Evolutionary conservation across 2,113 vertebrate genomes (phyloP), one percentile per base, ranked within the genome.

Genomic region (Xenopus borealis): DNA sequence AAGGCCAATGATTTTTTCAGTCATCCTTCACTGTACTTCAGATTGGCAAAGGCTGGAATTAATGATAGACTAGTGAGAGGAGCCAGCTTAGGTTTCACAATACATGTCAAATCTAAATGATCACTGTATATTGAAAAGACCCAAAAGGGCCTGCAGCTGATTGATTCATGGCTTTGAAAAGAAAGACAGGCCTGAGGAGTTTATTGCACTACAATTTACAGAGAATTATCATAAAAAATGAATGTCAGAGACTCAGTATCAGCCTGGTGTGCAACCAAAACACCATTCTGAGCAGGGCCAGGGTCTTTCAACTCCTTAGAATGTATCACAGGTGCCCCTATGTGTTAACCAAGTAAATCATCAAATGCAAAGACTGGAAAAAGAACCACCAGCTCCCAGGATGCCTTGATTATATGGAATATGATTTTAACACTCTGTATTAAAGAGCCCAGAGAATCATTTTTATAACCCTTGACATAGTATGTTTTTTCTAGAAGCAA

Each of bases 21-120:
- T 92, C 94, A 94, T 95, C 96, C 94, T 92, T 95, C 94, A 94
- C 92, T 94, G 93, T 93, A 93, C 95, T 96, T 93, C 92, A 91
- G 95, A 94, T 91, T 89, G 92, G 91, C 89, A 90, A 89, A 89
- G 94, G 91, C 92, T 93, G 89, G 91, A 93, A 95, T 94, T 91
- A 96, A 96, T 93, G 92, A 92, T 87, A 89, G 87, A 83, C 89
- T 89, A 87, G 93, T 91, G 94, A 94, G 86, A 93, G 86, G 83
- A 91, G 93, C 91, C 94, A 91, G 92, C 90, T 91, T 93, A 85
- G 89, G 88, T 86, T 88, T 90, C 90, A 94, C 93, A 95, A 95
- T 97, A 93, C 90, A 87, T 93, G 92, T 95, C 92, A 95, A 92
- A 93, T 92, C 90, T 92, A 90, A 97, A 94, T 94, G 85, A 94